Evolutionary conservation across 2,797 vertebrate species (phyloP).

Genomic region (Megalops cyprinoides): DNA sequence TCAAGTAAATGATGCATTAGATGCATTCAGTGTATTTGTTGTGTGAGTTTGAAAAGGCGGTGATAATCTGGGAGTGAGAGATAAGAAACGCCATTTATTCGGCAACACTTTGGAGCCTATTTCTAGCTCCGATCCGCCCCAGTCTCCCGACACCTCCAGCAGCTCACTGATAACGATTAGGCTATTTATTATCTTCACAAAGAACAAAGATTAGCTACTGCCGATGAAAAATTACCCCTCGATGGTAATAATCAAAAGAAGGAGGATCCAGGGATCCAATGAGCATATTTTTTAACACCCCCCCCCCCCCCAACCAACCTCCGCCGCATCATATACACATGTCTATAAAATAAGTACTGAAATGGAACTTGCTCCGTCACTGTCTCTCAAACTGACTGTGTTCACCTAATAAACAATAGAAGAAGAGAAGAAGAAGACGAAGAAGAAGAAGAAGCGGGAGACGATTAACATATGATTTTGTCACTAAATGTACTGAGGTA

Average conservation of each 20-base stretch:
- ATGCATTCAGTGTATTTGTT: slow-evolving; percentile 84
- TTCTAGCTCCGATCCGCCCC: slow-evolving; percentile 75
- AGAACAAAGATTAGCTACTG: slow-evolving; percentile 89
- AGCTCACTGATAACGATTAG: slow-evolving; percentile 86
- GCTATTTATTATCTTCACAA: slow-evolving; percentile 89
- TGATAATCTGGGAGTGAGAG: slow-evolving; percentile 86
- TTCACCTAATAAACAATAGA: too few species aligned
- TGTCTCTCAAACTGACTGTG: not conserved
- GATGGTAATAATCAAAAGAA: slow-evolving; percentile 77
- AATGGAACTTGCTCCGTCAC: slow-evolving; percentile 24
- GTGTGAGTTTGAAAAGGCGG: slow-evolving; percentile 84
- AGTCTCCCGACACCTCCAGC: slow-evolving; percentile 86
- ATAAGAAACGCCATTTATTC: slow-evolving; percentile 89
- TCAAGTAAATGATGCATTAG: slow-evolving; percentile 86
- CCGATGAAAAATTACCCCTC: slow-evolving; percentile 87
- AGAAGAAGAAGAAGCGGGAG: too few species aligned
- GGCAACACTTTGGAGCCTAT: slow-evolving; percentile 85
- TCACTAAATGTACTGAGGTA: too few species aligned
- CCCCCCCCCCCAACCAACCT: slow-evolving; percentile 5
- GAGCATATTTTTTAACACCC: slow-evolving; percentile 57
- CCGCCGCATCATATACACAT: slow-evolving; percentile 28
- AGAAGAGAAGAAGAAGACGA: too few species aligned
- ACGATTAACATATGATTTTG: too few species aligned
- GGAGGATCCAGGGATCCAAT: slow-evolving; percentile 75
- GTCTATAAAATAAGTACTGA: slow-evolving; percentile 21